phyloP scores from a whole-genome alignment of 1,140 invertebrate genomes.

The Agrilus planipennis region DNA sequence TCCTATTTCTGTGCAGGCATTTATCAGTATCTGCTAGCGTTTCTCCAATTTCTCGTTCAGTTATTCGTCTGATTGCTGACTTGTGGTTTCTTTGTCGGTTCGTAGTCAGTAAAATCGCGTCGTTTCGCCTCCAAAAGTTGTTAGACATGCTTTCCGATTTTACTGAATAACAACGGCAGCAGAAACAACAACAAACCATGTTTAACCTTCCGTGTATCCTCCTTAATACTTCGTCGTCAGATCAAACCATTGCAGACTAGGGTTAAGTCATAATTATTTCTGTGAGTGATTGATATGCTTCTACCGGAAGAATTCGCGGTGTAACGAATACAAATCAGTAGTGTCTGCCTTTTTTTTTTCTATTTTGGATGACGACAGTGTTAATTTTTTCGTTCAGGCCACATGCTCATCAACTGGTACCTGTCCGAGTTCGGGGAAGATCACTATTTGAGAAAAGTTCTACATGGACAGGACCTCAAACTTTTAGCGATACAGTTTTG shows the following conservation, averaged over 20 bases:
- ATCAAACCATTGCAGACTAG: slow-evolving; percentile 1
- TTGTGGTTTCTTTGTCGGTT: no score
- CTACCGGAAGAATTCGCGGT: background rate
- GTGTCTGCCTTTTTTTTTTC: background rate
- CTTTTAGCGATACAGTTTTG: slow-evolving; percentile 70
- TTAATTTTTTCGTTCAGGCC: slow-evolving; percentile 46
- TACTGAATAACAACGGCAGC: slow-evolving; percentile 21
- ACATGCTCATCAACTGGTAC: slow-evolving; percentile 84
- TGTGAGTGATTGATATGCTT: no score
- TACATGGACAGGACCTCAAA: slow-evolving; percentile 60
- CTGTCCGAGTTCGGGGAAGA: slow-evolving; percentile 64
- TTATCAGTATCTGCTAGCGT: no score
- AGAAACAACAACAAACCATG: no score
- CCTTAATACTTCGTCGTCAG: slow-evolving; percentile 2
- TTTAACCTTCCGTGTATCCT: slow-evolving; percentile 21
- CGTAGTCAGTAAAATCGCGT: no score
- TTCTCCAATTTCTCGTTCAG: no score
- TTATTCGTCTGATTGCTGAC: no score
- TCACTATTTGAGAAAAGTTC: slow-evolving; percentile 46
- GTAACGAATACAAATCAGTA: no score
- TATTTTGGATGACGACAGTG: background rate
- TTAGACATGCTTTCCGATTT: slow-evolving; percentile 22
- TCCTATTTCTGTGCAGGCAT: no score
- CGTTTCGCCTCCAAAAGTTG: no score
- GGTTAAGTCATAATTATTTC: no score